phyloP scores from a whole-genome alignment of 1,140 invertebrate species.

The Drosophila guanche region DNA sequence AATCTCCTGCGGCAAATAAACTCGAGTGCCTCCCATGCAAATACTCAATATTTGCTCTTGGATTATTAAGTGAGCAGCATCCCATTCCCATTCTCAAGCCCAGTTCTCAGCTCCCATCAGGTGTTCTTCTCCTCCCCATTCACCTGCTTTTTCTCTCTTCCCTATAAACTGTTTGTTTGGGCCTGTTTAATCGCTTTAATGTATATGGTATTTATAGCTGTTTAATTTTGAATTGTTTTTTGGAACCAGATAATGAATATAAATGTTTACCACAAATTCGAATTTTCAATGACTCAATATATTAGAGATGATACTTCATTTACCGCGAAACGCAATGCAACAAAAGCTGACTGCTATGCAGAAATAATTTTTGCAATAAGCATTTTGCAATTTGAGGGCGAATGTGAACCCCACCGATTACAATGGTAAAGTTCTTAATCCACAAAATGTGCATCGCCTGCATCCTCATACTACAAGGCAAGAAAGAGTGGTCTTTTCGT shows the following conservation, averaged over 20 bases:
- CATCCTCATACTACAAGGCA: background rate
- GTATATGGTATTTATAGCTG: slow-evolving; percentile 74
- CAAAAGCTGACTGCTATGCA: no score
- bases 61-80: slow-evolving; percentile 79
- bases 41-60: slow-evolving; percentile 74
- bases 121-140: slow-evolving; percentile 23
- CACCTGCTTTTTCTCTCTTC: slow-evolving; percentile 31
- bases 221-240: background rate
- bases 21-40: slow-evolving; percentile 74
- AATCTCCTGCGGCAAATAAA: slow-evolving; percentile 81
- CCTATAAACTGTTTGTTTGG: slow-evolving; percentile 63
- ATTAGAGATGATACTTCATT: no score
- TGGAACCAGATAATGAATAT: no score
- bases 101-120: slow-evolving; percentile 31
- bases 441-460: no score
- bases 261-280: no score
- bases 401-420: no score
- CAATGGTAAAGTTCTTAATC: no score
- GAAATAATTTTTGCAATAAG: background rate
- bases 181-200: slow-evolving; percentile 80
- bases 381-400: background rate
- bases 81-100: slow-evolving; percentile 44
- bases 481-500: background rate
- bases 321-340: no score
- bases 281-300: no score